These are phyloP conservation scores for Parotocinclus haroldoi DNA, from an alignment of 2,797 vertebrate genomes.

Conservation along the genomic window DNA sequence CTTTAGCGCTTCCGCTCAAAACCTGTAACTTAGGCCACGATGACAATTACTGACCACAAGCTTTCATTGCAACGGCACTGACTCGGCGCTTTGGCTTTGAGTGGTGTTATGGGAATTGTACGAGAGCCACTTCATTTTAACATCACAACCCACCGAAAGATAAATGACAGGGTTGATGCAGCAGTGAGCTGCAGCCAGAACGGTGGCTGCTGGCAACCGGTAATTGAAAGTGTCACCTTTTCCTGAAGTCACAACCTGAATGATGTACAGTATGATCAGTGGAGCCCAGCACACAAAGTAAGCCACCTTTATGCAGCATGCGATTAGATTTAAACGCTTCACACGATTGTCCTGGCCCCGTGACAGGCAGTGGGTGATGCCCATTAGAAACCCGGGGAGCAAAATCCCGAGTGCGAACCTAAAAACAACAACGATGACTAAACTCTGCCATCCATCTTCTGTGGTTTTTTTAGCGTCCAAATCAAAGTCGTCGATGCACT, in stretches of 20 bases:
- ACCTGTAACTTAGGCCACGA: too few relatives aligned
- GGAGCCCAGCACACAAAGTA: conserved; percentile 81
- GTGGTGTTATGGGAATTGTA: too few relatives aligned
- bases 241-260: conserved; percentile 3
- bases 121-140: conserved; percentile 72
- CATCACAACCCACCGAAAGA: conserved; percentile 73
- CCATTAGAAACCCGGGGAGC: conserved; percentile 65
- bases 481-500: conserved; percentile 74
- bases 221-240: neutral
- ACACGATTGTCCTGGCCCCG: neutral
- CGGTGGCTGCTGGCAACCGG: conserved; percentile 56
- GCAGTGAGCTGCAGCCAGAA: conserved; percentile 70
- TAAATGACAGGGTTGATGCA: conserved; percentile 78
- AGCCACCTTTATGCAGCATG: conserved; percentile 65
- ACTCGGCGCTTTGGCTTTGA: too few relatives aligned
- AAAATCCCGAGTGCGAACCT: conserved; percentile 68
- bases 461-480: conserved; percentile 8
- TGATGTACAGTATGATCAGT: conserved; percentile 37
- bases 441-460: neutral
- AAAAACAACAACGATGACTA: conserved; percentile 46
- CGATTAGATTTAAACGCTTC: conserved; percentile 61
- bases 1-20: too few relatives aligned
- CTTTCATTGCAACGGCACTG: too few relatives aligned
- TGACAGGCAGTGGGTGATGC: conserved; percentile 53
- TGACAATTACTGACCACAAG: too few relatives aligned